Conservation (phyloP, 1,140 invertebrate species). For the Choristoneura fumiferana region DNA sequence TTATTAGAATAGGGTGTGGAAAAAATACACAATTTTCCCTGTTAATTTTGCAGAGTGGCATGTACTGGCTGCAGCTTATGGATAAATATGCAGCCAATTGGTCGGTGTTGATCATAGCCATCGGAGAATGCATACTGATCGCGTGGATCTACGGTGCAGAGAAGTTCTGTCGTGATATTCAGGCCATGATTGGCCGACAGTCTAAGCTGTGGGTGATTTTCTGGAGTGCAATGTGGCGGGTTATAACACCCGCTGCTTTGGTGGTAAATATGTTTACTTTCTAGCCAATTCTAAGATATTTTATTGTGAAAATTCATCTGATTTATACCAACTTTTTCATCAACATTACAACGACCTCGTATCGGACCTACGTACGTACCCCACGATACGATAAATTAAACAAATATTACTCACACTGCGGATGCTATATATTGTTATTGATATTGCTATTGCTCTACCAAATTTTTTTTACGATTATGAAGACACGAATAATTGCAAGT, state of each 20-base stretch:
- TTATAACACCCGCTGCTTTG: conserved; percentile 87
- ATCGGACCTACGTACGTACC: no score
- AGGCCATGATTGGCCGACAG: conserved; percentile 88
- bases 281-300: no score
- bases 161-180: conserved; percentile 88
- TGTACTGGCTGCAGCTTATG: conserved; percentile 92
- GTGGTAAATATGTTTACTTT: conserved; percentile 65
- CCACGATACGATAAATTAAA: no score
- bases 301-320: no score
- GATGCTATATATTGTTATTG: no score
- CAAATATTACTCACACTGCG: no score
- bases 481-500: no score
- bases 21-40: background rate
- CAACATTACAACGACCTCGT: no score
- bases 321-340: no score
- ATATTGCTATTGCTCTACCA: no score
- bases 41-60: conserved; percentile 82
- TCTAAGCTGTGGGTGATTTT: conserved; percentile 85
- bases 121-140: conserved; percentile 87
- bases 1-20: no score
- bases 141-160: conserved; percentile 91
- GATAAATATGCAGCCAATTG: conserved; percentile 93
- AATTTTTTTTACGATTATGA: no score
- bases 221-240: conserved; percentile 90
- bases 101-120: conserved; percentile 90